These are phyloP conservation scores for Procambarus clarkii DNA, from an alignment of 1,140 invertebrate species.

Conservation along the genomic window DNA sequence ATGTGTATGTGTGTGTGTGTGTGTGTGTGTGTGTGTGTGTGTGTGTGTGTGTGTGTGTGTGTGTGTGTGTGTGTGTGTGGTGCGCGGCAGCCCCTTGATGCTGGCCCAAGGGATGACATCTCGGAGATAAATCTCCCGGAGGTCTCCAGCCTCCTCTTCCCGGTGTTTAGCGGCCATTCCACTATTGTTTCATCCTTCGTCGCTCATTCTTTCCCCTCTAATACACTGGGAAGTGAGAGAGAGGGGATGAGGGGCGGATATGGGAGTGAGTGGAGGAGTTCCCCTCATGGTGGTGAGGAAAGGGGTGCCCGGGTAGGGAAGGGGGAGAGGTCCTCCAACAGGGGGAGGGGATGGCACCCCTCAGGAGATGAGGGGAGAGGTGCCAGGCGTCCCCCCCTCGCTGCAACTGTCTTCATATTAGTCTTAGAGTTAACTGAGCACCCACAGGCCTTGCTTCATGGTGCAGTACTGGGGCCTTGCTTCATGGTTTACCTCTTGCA, in stretches of 20 bases:
- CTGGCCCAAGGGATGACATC: background rate
- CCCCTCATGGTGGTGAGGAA: background rate
- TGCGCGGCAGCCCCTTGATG: background rate
- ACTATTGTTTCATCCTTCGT: conserved; percentile 30
- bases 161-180: conserved; percentile 22
- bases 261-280: background rate
- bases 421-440: background rate
- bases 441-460: background rate
- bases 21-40: too few species aligned
- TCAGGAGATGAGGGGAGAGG: too few species aligned
- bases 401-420: background rate
- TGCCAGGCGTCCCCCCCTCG: too few species aligned
- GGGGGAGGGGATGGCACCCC: too few species aligned
- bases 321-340: background rate
- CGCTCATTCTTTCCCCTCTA: conserved; percentile 4
- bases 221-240: background rate
- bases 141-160: background rate
- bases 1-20: too few species aligned
- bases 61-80: background rate
- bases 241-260: background rate
- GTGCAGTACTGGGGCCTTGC: background rate
- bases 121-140: conserved; percentile 1
- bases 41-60: too few species aligned
- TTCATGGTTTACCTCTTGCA: too few species aligned
- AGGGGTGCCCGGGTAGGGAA: background rate